Evolutionary conservation across 2,797 vertebrate genomes (phyloP), one percentile per base, ranked within the genome.

Genomic region (Labroides dimidiatus): DNA sequence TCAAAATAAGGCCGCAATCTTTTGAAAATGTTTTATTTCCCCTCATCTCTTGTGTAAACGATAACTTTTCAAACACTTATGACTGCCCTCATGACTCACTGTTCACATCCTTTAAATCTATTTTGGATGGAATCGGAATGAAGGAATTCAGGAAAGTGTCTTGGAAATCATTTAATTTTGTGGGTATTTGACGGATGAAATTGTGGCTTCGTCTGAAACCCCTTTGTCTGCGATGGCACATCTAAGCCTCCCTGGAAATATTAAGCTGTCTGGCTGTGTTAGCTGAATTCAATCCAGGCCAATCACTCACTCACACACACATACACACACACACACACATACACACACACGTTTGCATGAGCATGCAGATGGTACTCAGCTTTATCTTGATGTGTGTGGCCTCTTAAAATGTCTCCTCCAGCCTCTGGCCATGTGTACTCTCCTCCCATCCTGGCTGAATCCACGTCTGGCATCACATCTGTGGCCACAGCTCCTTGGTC

Each of bases 111-210:
- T 52, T 67, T 63, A 56, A 51, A 63, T 69, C 49, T 19, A 41
- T 77, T 81, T 77, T 37, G 64, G 78, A 74, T 70, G 48, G 49
- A 10, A 64, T 8, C 17, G 57, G 56, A 78, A 71, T 68, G 50
- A 60, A 78, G 66, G 66, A 49, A 64, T 82, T 79, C 64, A 52
- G 50, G 52, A 57, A 77, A 84, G 69, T 73, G 56, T 83, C 69
- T 77, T n/a, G 1, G 20, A 86, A 88, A 80, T 77, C 65, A 81
- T 87, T 85, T 85, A 54, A 81, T 84, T 85, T 88, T 77, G 84
- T 65, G 65, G 84, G 44, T 49, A 65, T 87, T 87, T 86, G 77
- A 89, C 77, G 82, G 69, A 80, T 82, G 64, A 77, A 89, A 84
- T 64, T 69, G 75, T 76, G 60, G 67, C 73, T 69, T 72, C 10